Conservation (phyloP, 2,797 vertebrate species). For the Manis javanica region DNA sequence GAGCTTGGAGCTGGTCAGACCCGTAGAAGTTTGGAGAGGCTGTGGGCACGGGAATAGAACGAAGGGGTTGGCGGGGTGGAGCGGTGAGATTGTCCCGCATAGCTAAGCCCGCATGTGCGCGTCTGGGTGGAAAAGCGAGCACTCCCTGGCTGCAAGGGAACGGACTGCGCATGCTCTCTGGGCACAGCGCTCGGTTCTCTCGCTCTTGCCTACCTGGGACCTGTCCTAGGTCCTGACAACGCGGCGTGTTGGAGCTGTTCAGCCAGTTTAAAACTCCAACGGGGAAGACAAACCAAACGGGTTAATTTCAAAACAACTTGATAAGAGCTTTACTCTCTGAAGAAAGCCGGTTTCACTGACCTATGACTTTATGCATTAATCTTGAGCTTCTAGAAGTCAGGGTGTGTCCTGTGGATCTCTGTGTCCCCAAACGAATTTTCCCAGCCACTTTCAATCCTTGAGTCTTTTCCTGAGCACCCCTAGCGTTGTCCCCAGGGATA, state of each 20-base stretch:
- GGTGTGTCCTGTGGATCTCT: neutral
- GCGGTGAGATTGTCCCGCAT: accelerated
- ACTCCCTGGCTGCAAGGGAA: accelerated
- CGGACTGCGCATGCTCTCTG: neutral
- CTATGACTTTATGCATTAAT: neutral
- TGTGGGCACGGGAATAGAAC: neutral
- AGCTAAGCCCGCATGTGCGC: accelerated
- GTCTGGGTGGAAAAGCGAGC: too few species aligned
- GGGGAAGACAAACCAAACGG: neutral
- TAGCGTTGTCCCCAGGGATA: neutral
- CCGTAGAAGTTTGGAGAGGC: neutral
- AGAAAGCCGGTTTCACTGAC: neutral
- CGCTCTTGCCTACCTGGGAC: accelerated
- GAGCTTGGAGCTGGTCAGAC: accelerated
- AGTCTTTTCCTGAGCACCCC: neutral
- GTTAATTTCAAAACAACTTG: neutral
- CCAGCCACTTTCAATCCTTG: neutral
- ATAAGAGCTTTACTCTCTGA: neutral
- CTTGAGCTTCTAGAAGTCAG: neutral
- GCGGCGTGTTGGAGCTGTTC: accelerated
- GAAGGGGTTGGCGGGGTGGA: accelerated
- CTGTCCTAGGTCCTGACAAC: neutral
- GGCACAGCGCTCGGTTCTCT: neutral
- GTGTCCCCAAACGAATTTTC: neutral
- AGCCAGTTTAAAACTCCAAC: neutral